These are phyloP conservation scores for Andrena praecox DNA, from an alignment of 2,888 invertebrate genomes.

Conservation along the genomic window DNA sequence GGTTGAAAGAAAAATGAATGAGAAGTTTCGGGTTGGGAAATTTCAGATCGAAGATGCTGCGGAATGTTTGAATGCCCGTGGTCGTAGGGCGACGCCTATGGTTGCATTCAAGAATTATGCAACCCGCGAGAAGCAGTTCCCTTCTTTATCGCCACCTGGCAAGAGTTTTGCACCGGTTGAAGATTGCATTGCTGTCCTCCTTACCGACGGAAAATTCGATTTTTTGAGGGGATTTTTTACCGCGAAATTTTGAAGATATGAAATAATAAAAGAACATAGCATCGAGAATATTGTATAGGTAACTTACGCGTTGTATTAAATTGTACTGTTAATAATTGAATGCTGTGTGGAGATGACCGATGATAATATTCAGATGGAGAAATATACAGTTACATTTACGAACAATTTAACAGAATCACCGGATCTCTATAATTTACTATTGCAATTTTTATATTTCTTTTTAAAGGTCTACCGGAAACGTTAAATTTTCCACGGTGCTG, in stretches of 20 bases:
- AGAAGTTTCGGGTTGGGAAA: not conserved
- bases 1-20: not conserved
- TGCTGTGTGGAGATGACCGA: no score
- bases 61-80: not conserved
- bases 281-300: no score
- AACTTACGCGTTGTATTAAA: no score
- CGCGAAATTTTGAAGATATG: not conserved
- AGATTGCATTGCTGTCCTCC: not conserved
- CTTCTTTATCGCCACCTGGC: conserved; percentile 28
- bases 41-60: not conserved
- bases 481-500: no score
- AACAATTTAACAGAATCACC: no score
- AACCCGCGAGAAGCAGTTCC: not conserved
- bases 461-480: no score
- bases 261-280: not conserved
- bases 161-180: not conserved
- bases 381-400: no score
- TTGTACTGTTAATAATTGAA: no score
- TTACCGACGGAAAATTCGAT: conserved; percentile 34
- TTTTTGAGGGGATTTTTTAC: no score
- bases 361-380: no score
- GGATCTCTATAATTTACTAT: no score
- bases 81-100: not conserved
- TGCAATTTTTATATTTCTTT: no score
- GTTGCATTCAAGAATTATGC: not conserved